Conservation (phyloP, 2,888 invertebrate species). For the Cataglyphis cursor region DNA sequence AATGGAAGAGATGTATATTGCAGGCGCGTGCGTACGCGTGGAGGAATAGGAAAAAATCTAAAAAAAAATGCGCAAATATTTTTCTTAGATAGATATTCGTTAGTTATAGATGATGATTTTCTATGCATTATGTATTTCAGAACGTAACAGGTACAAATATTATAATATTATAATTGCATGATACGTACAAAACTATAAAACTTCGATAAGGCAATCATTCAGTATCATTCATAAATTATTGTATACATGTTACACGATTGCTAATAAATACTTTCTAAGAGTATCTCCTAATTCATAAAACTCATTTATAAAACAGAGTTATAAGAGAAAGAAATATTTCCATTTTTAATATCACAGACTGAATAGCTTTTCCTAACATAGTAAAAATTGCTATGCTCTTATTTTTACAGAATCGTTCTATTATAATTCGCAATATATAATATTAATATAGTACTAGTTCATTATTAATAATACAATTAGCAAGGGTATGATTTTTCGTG, state of each 20-base stretch:
- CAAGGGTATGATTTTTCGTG: not conserved
- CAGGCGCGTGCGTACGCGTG: not conserved
- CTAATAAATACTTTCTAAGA: slow-evolving; percentile 72
- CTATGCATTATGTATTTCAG: slow-evolving; percentile 64
- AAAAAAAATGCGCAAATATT: slow-evolving; percentile 38
- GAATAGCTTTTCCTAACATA: not conserved
- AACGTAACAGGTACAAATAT: slow-evolving; percentile 52
- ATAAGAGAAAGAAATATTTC: not conserved
- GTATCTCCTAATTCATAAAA: not conserved
- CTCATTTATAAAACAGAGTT: not conserved
- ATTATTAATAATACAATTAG: not conserved
- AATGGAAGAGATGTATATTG: not conserved
- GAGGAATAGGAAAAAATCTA: not conserved
- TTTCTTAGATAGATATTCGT: slow-evolving; percentile 61
- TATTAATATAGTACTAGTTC: not conserved
- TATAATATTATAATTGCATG: slow-evolving; percentile 63
- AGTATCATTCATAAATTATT: slow-evolving; percentile 11
- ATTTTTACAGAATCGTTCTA: not conserved
- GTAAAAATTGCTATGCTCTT: not conserved
- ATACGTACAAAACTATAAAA: slow-evolving; percentile 68
- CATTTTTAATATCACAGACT: slow-evolving; percentile 12
- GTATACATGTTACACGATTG: slow-evolving; percentile 70
- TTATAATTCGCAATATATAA: not conserved
- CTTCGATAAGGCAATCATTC: slow-evolving; percentile 53
- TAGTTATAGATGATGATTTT: slow-evolving; percentile 67